phyloP scores from a whole-genome alignment of 2,797 vertebrate genomes.

The Falco cherrug region DNA sequence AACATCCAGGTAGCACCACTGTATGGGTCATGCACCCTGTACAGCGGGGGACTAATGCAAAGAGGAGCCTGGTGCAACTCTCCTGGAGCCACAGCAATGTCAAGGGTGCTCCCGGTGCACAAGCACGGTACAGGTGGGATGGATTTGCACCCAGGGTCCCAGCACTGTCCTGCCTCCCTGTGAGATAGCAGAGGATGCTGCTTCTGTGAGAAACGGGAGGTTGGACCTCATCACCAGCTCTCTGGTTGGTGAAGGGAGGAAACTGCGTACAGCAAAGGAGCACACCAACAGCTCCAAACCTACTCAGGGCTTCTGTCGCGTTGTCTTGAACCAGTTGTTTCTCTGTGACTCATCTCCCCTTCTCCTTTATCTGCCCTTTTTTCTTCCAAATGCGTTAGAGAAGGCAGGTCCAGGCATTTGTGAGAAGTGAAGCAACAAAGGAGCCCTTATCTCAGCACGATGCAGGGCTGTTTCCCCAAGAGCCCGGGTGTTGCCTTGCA shows the following conservation, averaged over 20 bases:
- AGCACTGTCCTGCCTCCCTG: neutral
- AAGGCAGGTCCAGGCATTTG: neutral
- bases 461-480: neutral
- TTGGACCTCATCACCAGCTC: neutral
- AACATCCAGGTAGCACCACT: fast-evolving
- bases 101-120: neutral
- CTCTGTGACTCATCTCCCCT: neutral
- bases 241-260: neutral
- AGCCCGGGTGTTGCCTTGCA: fast-evolving
- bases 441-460: neutral
- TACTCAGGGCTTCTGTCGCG: neutral
- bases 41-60: neutral
- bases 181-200: neutral
- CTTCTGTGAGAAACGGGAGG: neutral
- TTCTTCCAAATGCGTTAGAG: neutral
- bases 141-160: neutral
- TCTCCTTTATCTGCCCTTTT: neutral
- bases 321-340: neutral
- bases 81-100: neutral
- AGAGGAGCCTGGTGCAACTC: neutral
- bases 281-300: neutral
- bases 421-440: neutral
- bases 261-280: neutral
- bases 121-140: fast-evolving
- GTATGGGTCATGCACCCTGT: fast-evolving